Conservation (phyloP, 2,113 vertebrate species). For the Tyrannus savana region DNA sequence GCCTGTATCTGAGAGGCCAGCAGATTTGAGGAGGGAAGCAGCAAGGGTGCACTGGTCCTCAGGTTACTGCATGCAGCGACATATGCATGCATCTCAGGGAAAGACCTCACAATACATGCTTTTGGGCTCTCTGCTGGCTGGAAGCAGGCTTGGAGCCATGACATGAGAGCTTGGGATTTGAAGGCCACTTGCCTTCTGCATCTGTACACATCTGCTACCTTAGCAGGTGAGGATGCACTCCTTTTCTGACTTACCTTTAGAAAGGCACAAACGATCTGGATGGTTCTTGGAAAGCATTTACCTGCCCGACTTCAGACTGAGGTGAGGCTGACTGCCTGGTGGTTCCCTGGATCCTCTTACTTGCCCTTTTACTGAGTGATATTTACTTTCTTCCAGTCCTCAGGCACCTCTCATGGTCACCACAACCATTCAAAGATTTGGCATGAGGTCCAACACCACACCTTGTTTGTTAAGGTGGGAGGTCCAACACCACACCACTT, state of each 20-base stretch:
- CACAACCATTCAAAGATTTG: neutral
- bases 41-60: neutral
- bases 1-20: neutral
- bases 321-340: neutral
- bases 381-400: neutral
- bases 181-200: neutral
- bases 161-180: neutral
- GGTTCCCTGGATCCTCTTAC: neutral
- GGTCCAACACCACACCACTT: neutral
- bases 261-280: neutral
- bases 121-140: neutral
- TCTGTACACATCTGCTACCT: neutral
- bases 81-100: neutral
- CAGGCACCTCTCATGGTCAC: neutral
- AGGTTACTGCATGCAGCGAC: neutral
- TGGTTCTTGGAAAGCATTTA: neutral
- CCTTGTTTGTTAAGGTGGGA: no score
- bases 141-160: neutral
- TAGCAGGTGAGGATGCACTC: accelerated
- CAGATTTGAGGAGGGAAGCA: neutral
- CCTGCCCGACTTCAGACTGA: neutral
- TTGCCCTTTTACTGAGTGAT: neutral
- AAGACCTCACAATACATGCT: neutral
- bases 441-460: neutral
- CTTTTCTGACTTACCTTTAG: neutral